phyloP scores from a whole-genome alignment of 2,113 vertebrate genomes.

The Pygoscelis adeliae region DNA sequence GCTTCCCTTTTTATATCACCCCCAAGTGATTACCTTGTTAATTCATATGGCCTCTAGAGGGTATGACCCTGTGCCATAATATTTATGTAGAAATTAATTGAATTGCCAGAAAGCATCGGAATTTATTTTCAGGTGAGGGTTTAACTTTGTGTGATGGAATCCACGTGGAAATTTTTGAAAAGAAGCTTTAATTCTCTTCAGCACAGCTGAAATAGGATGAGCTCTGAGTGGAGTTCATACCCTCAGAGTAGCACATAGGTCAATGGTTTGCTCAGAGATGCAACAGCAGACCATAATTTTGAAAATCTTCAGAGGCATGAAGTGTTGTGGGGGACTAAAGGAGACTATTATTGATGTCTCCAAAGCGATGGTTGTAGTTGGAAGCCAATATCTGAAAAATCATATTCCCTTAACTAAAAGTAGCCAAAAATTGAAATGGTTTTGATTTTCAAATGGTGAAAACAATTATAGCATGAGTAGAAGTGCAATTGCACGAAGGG shows the following conservation, averaged over 20 bases:
- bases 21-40: not conserved
- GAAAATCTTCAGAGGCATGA: not conserved
- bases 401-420: not conserved
- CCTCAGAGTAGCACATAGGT: not conserved
- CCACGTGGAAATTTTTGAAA: not conserved
- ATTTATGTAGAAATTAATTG: not conserved
- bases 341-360: not conserved
- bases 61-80: not conserved
- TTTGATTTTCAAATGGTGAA: not conserved
- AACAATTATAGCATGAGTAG: not conserved
- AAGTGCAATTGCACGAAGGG: fast-evolving
- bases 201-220: not conserved
- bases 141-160: not conserved
- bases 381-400: not conserved
- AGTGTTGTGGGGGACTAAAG: not conserved
- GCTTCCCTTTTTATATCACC: not conserved
- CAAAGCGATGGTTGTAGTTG: not conserved
- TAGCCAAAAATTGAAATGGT: not conserved
- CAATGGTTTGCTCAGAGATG: not conserved
- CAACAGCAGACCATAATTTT: not conserved
- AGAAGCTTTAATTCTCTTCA: not conserved
- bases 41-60: not conserved
- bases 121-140: not conserved
- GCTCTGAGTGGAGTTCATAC: not conserved
- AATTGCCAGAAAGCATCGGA: not conserved